phyloP scores from a whole-genome alignment of 2,797 vertebrate genomes.

The Echiichthys vipera region DNA sequence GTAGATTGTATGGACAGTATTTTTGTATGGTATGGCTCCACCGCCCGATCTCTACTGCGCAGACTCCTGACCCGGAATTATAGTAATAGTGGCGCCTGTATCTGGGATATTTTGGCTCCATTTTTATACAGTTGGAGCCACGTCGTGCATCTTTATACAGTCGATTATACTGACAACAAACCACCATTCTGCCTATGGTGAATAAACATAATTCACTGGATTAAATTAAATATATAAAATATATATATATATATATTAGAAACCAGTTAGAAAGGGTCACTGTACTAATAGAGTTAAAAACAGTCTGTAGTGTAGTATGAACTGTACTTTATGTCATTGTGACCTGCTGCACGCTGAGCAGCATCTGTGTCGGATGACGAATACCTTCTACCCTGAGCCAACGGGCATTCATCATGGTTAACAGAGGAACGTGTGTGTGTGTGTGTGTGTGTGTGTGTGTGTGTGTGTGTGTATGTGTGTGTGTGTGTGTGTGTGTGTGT shows the following conservation, averaged over 20 bases:
- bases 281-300: conserved; percentile 27
- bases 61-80: too few relatives aligned
- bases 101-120: too few relatives aligned
- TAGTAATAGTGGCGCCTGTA: too few relatives aligned
- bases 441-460: conserved; percentile 11
- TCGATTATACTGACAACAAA: background rate
- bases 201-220: too few relatives aligned
- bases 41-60: too few relatives aligned
- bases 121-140: too few relatives aligned
- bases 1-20: too few relatives aligned
- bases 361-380: conserved; percentile 55
- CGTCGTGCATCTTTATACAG: too few relatives aligned
- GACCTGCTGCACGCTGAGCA: conserved; percentile 62
- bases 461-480: background rate
- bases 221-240: too few relatives aligned
- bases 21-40: too few relatives aligned
- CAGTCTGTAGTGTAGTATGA: conserved; percentile 3
- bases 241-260: too few relatives aligned
- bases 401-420: conserved; percentile 61
- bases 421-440: conserved; percentile 28
- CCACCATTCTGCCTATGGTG: background rate
- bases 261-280: background rate
- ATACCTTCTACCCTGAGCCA: conserved; percentile 60
- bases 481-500: conserved; percentile 12
- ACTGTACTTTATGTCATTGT: conserved; percentile 58